A percentile compares a stretch with the other conserved stretches of the same genome.
These are phyloP conservation scores for pig (Sus scrofa) DNA, from an alignment of 2,113 vertebrate species.

Conservation along the genomic window T2T-Sscrofa CM000822.6:14822501-14823000, in stretches of 20 bases:
- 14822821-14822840: neutral
- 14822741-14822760: conserved; percentile 98
- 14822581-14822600: conserved; percentile 2
- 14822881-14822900: too few species aligned
- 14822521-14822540: neutral
- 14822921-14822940: neutral
- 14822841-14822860: neutral
- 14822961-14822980: neutral
- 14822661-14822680: neutral
- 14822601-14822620: neutral
- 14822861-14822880: neutral
- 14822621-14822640: neutral
- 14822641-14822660: neutral
- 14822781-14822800: conserved; percentile 94
- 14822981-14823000: neutral
- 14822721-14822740: conserved; percentile 98
- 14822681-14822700: neutral
- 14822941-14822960: accelerated
- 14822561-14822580: conserved; percentile 3
- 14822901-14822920: accelerated
- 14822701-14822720: conserved; percentile 87
- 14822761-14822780: conserved; percentile 98
- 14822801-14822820: conserved; percentile 49
- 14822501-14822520: neutral
- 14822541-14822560: neutral